Percentiles rank a stretch among this genome's conserved stretches.
Evolutionary conservation across 2,113 vertebrate genomes (phyloP).

Genomic region (Pelvicachromis taeniatus): DNA sequence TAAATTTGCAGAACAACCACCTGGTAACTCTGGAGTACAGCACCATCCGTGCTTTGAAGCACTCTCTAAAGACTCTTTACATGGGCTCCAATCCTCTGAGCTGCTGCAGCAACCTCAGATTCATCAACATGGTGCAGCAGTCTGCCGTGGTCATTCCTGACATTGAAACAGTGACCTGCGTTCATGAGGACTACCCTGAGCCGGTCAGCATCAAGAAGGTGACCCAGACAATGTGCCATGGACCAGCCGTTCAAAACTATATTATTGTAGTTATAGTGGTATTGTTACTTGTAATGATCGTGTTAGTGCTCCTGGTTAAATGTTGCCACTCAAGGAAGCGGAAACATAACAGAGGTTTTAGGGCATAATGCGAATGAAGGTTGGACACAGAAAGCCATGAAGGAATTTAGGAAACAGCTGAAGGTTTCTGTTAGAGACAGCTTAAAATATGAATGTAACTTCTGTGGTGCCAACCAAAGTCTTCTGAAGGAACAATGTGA

Average conservation of each 20-base stretch:
- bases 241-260: constrained; percentile 62
- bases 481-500: background rate
- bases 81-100: constrained; percentile 85
- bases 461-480: background rate
- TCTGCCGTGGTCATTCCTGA: constrained; percentile 77
- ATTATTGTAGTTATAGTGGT: constrained; percentile 69
- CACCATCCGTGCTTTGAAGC: constrained; percentile 78
- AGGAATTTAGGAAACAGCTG: background rate
- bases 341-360: constrained; percentile 54
- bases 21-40: constrained; percentile 79
- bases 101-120: constrained; percentile 85
- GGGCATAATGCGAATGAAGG: constrained; percentile 26
- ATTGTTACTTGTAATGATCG: constrained; percentile 47
- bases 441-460: background rate
- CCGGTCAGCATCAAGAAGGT: constrained; percentile 74
- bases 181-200: constrained; percentile 63
- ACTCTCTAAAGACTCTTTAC: constrained; percentile 83
- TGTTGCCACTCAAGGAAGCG: constrained; percentile 41
- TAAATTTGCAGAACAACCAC: constrained; percentile 89
- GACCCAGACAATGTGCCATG: constrained; percentile 79
- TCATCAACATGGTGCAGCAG: constrained; percentile 80
- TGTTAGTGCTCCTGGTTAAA: constrained; percentile 54
- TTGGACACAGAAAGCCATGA: background rate
- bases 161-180: constrained; percentile 76
- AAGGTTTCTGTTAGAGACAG: background rate